phyloP scores from a whole-genome alignment of 53 echinoderm and acorn worm genomes.

The Crossaster papposus region DNA sequence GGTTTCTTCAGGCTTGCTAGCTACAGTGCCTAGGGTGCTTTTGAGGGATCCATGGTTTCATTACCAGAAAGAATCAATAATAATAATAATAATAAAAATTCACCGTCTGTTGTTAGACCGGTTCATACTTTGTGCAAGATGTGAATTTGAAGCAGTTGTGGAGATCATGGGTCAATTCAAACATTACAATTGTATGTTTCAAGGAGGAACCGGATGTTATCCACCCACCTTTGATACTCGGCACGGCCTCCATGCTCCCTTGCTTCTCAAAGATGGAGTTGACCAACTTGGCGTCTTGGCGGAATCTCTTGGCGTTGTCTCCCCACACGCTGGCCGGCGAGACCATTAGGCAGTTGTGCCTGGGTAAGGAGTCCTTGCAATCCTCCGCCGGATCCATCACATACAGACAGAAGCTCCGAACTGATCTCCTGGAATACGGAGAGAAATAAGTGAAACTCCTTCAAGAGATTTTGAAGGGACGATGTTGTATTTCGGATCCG shows the following conservation, averaged over 20 bases:
- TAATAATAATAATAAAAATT: too few relatives aligned
- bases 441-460: too few relatives aligned
- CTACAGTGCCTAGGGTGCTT: too few relatives aligned
- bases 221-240: slow-evolving; percentile 63
- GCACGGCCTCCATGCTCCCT: slow-evolving; percentile 35
- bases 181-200: too few relatives aligned
- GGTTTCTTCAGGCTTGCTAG: too few relatives aligned
- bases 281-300: slow-evolving; percentile 77
- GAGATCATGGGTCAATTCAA: too few relatives aligned
- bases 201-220: neutral
- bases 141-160: neutral
- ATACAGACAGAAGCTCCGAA: slow-evolving; percentile 87
- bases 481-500: neutral
- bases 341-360: slow-evolving; percentile 89
- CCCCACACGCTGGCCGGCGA: slow-evolving; percentile 94
- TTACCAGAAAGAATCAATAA: too few relatives aligned
- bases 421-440: slow-evolving; percentile 57
- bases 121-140: too few relatives aligned
- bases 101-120: too few relatives aligned
- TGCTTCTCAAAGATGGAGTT: slow-evolving; percentile 75
- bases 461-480: neutral
- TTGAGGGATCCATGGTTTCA: too few relatives aligned
- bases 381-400: slow-evolving; percentile 70
- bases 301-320: slow-evolving; percentile 67
- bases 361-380: slow-evolving; percentile 69